Percentiles rank a stretch among this genome's conserved stretches.
Conservation (phyloP, 2,888 invertebrate genomes). For the Phasia obesa region DNA sequence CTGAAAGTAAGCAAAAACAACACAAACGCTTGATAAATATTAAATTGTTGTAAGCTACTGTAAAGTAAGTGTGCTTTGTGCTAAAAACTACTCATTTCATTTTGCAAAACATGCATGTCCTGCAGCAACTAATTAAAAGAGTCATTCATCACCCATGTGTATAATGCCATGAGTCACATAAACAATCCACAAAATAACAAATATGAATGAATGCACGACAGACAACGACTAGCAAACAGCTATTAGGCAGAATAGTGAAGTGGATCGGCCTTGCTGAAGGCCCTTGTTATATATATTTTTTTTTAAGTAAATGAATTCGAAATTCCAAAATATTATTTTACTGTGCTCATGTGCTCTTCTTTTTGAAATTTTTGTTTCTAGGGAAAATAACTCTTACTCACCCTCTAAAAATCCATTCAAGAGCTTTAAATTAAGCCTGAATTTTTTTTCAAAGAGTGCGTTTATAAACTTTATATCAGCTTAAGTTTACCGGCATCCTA, state of each 20-base stretch:
- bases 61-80: constrained; percentile 10
- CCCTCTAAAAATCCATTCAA: too few relatives aligned
- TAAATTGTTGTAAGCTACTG: constrained; percentile 28
- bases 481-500: too few relatives aligned
- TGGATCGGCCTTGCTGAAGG: neutral
- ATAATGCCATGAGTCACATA: constrained; percentile 65
- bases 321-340: too few relatives aligned
- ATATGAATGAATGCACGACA: constrained; percentile 29
- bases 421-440: too few relatives aligned
- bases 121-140: constrained; percentile 83
- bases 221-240: constrained; percentile 23
- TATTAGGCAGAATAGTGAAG: neutral
- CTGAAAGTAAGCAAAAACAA: neutral
- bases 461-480: too few relatives aligned
- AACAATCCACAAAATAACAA: constrained; percentile 56
- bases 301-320: too few relatives aligned
- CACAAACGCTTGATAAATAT: constrained; percentile 31
- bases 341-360: too few relatives aligned
- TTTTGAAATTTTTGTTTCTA: too few relatives aligned
- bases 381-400: too few relatives aligned
- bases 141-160: constrained; percentile 82
- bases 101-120: constrained; percentile 82
- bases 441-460: too few relatives aligned
- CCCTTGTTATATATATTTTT: neutral
- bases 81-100: constrained; percentile 64